Evolutionary conservation across 2,888 invertebrate genomes (phyloP).

Genomic region (Ochropleura leucogaster): DNA sequence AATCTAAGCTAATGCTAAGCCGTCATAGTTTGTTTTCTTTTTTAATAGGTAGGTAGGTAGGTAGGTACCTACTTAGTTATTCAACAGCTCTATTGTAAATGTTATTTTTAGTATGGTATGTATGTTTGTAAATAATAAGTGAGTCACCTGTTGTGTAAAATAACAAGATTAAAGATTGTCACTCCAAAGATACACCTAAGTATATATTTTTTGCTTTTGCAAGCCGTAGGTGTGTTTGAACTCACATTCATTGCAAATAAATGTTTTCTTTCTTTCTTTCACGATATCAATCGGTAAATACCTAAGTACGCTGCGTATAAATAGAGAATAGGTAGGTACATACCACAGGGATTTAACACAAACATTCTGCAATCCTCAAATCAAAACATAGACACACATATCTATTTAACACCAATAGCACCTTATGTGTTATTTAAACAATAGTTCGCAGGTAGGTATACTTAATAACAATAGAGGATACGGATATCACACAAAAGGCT

Average conservation of each 20-base stretch:
- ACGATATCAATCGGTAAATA: constrained; percentile 25
- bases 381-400: constrained; percentile 8
- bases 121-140: constrained; percentile 15
- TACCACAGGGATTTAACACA: constrained; percentile 19
- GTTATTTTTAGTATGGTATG: constrained; percentile 15
- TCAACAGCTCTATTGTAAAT: constrained; percentile 12
- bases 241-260: too few relatives aligned
- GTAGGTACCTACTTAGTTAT: constrained; percentile 4
- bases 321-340: too few relatives aligned
- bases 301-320: constrained; percentile 4
- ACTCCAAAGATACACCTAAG: neutral
- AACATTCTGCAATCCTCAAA: neutral
- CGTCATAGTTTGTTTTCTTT: neutral
- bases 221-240: too few relatives aligned
- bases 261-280: too few relatives aligned
- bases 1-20: neutral
- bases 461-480: constrained; percentile 6
- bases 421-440: constrained; percentile 2
- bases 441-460: neutral
- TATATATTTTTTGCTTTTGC: too few relatives aligned
- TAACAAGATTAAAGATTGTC: constrained; percentile 35
- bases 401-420: too few relatives aligned
- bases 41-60: neutral
- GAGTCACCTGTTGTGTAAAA: constrained; percentile 43
- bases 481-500: neutral